phyloP scores from a whole-genome alignment of 2,113 vertebrate genomes.

The Sylvilagus bachmani region DNA sequence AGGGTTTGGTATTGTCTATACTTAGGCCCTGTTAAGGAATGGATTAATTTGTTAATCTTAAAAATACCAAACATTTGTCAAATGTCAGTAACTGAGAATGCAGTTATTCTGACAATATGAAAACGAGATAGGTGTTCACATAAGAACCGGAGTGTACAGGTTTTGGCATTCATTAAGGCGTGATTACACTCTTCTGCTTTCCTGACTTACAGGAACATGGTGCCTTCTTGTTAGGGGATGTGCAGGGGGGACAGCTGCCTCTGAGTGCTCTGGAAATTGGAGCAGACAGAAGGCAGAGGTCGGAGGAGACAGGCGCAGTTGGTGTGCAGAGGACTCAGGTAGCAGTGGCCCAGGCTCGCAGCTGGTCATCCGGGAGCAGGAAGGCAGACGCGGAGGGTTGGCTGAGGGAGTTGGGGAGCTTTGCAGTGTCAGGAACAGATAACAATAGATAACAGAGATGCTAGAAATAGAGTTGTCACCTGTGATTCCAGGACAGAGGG shows the following conservation, averaged over 20 bases:
- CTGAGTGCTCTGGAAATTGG: neutral
- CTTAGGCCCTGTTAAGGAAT: neutral
- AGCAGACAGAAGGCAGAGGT: neutral
- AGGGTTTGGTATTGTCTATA: neutral
- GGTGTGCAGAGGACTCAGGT: neutral
- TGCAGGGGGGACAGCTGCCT: neutral
- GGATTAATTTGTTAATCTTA: neutral
- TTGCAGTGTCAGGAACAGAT: neutral
- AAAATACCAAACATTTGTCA: neutral
- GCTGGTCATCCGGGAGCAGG: neutral
- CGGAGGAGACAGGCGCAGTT: neutral
- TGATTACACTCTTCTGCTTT: neutral
- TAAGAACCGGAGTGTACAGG: neutral
- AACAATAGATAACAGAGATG: neutral
- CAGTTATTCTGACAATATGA: neutral
- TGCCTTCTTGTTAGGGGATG: neutral
- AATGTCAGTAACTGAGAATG: neutral
- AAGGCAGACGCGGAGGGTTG: neutral
- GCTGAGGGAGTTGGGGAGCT: neutral
- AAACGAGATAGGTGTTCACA: neutral
- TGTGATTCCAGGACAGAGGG: neutral
- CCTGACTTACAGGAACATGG: neutral
- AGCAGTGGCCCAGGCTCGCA: neutral
- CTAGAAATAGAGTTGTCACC: constrained; percentile 9
- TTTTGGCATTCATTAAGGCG: neutral